Evolutionary conservation across 1,140 invertebrate genomes (phyloP), one percentile per base, ranked within the genome.

Genomic region (Penaeus vannamei): DNA sequence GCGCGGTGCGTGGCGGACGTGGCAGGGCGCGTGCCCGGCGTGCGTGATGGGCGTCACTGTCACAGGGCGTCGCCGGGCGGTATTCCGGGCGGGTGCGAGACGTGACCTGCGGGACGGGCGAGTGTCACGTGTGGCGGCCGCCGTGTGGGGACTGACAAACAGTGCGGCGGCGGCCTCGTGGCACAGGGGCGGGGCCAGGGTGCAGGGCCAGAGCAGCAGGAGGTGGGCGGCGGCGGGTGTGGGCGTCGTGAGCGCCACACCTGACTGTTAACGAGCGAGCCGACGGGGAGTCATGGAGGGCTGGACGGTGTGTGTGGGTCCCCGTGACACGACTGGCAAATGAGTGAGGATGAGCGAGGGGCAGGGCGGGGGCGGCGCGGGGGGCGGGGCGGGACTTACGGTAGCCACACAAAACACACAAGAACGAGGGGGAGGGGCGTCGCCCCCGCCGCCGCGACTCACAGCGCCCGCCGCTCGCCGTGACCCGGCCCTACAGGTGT

Each of bases 271-370:
- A 87, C 86, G 80, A 87, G 79, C 60, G 86, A 46, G 60, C 61
- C 62, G 32, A 62, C 76, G 42, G 60, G 61, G 85, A 86, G 85
- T 80, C 85, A 86, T 86, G 80, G 86, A 87, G 79, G 80, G 42
- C 81, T 83, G 80, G 53, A 84, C 80, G 81, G 80, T 83, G 86
- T 62, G 86, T 61, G 87, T 32, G 61, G 87, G 23, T 20, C 76
- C 72, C 87, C 87, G 87, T 89, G 87, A 89, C 87, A 85, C 87
- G 82, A 89, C 87, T 89, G 87, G 87, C 69, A 84, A 89, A 89
- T 89, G 84, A 89, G 87, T 85, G 87, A 85, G 87, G 87, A 84
- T 53, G 86, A 81, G 72, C 82, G 72, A 85, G 83, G 82, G 83
- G 87, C 69, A 84, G 72, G 87, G 60, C 32, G 77, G 85, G 87